Conservation (phyloP, 2,797 vertebrate genomes). For the Caiman crocodilus region DNA sequence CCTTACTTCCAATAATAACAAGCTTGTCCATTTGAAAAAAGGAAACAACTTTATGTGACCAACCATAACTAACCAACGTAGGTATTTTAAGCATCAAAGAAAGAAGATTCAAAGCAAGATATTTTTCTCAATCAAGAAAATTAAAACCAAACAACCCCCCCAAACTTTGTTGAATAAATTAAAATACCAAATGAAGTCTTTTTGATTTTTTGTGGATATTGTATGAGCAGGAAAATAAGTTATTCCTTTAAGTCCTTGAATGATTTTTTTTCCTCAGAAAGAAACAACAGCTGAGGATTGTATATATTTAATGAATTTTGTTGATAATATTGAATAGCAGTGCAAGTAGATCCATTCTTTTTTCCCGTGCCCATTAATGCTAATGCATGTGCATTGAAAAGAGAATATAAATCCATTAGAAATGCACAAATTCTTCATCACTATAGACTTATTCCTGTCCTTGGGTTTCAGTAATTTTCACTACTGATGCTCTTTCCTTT, state of each 20-base stretch:
- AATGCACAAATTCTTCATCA: constrained; percentile 57
- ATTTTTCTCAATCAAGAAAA: not conserved
- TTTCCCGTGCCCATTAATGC: constrained; percentile 52
- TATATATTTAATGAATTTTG: constrained; percentile 42
- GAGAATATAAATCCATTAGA: constrained; percentile 35
- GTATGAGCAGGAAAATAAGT: constrained; percentile 53
- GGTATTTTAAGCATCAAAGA: not conserved
- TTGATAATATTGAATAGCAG: constrained; percentile 19
- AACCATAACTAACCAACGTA: not conserved
- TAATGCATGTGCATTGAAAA: constrained; percentile 59
- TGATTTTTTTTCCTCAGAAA: constrained; percentile 60
- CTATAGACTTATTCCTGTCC: constrained; percentile 45
- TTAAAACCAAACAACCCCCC: constrained; percentile 25
- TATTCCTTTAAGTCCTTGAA: constrained; percentile 27
- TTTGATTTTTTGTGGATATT: constrained; percentile 53
- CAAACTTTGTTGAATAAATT: constrained; percentile 51
- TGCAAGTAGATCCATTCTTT: constrained; percentile 51
- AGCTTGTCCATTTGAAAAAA: not conserved
- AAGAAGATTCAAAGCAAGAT: not conserved
- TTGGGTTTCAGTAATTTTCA: constrained; percentile 46
- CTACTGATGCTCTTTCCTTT: constrained; percentile 48
- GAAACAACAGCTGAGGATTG: constrained; percentile 17
- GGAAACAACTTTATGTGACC: not conserved
- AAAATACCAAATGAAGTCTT: constrained; percentile 58
- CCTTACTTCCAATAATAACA: not conserved